Evolutionary conservation across 2,113 vertebrate species (phyloP).

Genomic region (Myiopsitta monachus): DNA sequence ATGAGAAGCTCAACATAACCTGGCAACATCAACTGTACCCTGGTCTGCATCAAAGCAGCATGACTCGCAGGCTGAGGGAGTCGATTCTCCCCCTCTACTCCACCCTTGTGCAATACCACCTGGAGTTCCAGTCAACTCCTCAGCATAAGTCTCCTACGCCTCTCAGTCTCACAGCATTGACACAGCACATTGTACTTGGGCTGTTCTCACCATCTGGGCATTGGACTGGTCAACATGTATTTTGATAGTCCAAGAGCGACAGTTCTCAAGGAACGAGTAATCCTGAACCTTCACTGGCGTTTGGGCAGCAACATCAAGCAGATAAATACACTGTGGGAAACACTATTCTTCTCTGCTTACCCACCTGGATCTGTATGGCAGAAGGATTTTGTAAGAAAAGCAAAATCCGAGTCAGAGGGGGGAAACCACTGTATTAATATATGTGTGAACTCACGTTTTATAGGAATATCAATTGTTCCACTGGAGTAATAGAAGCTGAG

Average conservation of each 20-base stretch:
- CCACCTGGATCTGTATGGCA: neutral
- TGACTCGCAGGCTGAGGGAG: neutral
- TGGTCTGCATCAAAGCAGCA: neutral
- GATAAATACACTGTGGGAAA: neutral
- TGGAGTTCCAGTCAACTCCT: neutral
- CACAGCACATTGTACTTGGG: rapidly evolving
- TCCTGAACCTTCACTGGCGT: neutral
- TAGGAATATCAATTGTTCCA: neutral
- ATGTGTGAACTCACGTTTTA: neutral
- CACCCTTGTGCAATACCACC: neutral
- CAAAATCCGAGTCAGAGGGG: neutral
- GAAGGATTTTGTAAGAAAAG: neutral
- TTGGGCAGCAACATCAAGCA: neutral
- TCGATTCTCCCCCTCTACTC: neutral
- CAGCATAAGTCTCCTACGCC: too few relatives aligned
- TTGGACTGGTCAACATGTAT: neutral
- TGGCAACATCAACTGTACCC: neutral
- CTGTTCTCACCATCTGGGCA: neutral
- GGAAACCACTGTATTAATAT: neutral
- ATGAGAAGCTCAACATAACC: neutral
- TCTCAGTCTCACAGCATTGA: too few relatives aligned
- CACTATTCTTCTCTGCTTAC: neutral
- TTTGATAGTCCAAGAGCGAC: neutral
- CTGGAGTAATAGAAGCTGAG: neutral
- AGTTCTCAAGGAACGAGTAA: neutral